A percentile compares a stretch with the other conserved stretches of the same genome.
These are phyloP conservation scores for Phorcus lineatus DNA, from an alignment of 2,888 invertebrate species.

Conservation along the genomic window DNA sequence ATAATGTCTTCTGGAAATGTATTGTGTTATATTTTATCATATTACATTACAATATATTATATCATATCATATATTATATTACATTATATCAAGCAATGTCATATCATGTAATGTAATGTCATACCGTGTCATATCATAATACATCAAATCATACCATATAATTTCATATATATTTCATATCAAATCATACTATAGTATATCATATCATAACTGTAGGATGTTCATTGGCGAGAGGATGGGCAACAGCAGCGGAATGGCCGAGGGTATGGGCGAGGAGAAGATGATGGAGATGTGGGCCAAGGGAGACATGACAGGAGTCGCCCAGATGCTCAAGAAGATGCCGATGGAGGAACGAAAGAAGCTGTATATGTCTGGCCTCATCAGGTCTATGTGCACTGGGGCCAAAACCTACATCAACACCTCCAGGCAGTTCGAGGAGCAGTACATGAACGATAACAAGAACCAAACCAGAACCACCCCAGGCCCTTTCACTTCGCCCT, in stretches of 20 bases:
- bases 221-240: background rate
- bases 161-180: too few relatives aligned
- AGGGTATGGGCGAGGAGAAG: background rate
- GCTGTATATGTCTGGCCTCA: slow-evolving; percentile 7
- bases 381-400: slow-evolving; percentile 20
- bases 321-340: background rate
- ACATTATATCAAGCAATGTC: too few relatives aligned
- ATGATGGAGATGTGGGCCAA: background rate
- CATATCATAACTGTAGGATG: background rate
- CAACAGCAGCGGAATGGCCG: background rate
- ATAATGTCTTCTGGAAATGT: too few relatives aligned
- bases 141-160: too few relatives aligned
- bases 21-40: too few relatives aligned
- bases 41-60: too few relatives aligned
- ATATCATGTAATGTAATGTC: too few relatives aligned
- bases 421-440: slow-evolving; percentile 15
- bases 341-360: background rate
- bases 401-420: slow-evolving; percentile 17
- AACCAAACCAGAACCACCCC: too few relatives aligned
- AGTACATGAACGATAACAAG: slow-evolving; percentile 7
- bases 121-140: too few relatives aligned
- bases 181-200: too few relatives aligned
- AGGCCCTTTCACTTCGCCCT: too few relatives aligned
- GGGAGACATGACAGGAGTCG: slow-evolving; percentile 4
- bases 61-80: too few relatives aligned